Conservation (phyloP, 2,797 vertebrate genomes). For the Poeciliopsis paucimaculata region DNA sequence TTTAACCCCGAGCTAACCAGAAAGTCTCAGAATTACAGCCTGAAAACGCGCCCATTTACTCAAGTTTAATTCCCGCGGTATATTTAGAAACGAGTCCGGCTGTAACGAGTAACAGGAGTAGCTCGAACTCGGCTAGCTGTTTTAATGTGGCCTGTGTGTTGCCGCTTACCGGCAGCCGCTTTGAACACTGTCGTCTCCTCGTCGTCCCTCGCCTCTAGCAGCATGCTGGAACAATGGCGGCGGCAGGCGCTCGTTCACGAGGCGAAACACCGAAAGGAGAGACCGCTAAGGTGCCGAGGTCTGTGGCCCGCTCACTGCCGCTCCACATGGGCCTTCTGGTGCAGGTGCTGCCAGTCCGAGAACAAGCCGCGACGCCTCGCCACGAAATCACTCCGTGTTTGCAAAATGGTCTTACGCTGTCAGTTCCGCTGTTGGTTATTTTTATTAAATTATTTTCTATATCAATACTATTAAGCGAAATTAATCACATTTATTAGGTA, state of each 20-base stretch:
- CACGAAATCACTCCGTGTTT: conserved; percentile 35
- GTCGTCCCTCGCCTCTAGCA: conserved; percentile 77
- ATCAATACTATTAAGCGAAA: not conserved
- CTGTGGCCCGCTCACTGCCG: conserved; percentile 46
- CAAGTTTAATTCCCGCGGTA: not conserved
- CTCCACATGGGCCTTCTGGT: conserved; percentile 79
- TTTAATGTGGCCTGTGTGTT: conserved; percentile 26
- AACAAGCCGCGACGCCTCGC: conserved; percentile 39
- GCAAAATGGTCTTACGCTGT: fast-evolving
- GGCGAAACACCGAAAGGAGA: conserved; percentile 1
- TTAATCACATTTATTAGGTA: not conserved
- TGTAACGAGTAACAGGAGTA: conserved; percentile 14
- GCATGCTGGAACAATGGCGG: conserved; percentile 61
- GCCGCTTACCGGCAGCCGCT: conserved; percentile 76
- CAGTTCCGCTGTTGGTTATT: conserved; percentile 14
- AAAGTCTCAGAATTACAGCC: not conserved
- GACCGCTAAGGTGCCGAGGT: conserved; percentile 47
- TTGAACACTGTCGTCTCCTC: conserved; percentile 74
- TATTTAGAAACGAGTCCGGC: conserved; percentile 21
- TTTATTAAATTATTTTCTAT: not conserved
- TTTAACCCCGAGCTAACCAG: not conserved
- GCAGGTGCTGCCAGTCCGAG: conserved; percentile 42
- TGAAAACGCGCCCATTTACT: not conserved
- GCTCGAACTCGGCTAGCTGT: conserved; percentile 49
- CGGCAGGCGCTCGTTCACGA: conserved; percentile 47